These are phyloP conservation scores for Gallinago paraguaiae DNA, from an alignment of 2,113 vertebrate species.

Conservation along the genomic window DNA sequence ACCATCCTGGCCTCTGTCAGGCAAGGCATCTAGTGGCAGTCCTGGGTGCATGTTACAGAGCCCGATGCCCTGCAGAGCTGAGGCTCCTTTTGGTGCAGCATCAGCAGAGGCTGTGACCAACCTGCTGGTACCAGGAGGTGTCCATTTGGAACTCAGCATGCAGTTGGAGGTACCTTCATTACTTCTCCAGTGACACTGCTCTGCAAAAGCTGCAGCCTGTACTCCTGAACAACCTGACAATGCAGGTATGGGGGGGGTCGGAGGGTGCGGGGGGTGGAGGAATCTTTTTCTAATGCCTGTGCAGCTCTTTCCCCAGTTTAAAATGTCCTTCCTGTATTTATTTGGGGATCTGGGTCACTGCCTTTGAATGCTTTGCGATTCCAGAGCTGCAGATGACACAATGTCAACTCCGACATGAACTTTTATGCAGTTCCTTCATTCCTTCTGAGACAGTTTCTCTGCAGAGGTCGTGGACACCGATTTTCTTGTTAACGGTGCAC, in stretches of 20 bases:
- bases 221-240: background rate
- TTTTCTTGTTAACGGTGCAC: background rate
- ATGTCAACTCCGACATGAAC: background rate
- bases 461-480: background rate
- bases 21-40: background rate
- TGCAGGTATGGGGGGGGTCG: too few relatives aligned
- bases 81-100: background rate
- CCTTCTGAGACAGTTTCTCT: background rate
- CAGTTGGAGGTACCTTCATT: background rate
- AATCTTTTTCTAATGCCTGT: background rate
- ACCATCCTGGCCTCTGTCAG: background rate
- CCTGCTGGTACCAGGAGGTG: background rate
- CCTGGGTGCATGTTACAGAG: rapidly evolving
- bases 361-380: background rate
- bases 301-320: background rate
- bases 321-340: background rate
- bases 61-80: rapidly evolving
- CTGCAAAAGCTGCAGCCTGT: background rate
- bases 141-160: background rate
- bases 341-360: background rate
- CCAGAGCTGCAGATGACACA: background rate
- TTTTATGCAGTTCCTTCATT: background rate
- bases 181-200: background rate
- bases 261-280: too few relatives aligned
- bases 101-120: background rate